Base-by-base conservation (phyloP, 2,888 invertebrate species). In the Tetropium fuscum region DNA sequence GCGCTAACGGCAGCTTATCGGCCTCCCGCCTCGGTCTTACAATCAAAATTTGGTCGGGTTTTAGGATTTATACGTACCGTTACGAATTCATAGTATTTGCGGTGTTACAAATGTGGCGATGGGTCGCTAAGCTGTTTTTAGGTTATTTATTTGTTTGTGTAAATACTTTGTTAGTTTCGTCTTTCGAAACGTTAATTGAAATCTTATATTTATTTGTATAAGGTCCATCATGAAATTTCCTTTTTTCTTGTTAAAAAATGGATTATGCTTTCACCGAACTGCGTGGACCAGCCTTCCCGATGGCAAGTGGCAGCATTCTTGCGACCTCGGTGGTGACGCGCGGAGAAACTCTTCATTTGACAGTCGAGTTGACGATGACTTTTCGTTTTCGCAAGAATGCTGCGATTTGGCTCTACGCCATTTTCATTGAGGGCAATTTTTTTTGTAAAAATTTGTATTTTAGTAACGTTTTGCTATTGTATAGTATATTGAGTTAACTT, bases 401-500 rank as follows among this genome's bases (percentile, higher is more conserved):
- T n/a, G n/a, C n/a, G n/a, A n/a, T n/a, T n/a, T n/a, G n/a, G n/a
- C n/a, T n/a, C n/a, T n/a, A n/a, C n/a, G n/a, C n/a, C n/a, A n/a
- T n/a, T n/a, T n/a, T n/a, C n/a, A n/a, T n/a, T n/a, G n/a, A n/a
- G n/a, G n/a, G n/a, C n/a, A n/a, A n/a, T n/a, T 36, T 51, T 32
- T 11, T 51, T 59, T 64, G 64, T 64, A 64, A 59, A 64, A 64
- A 64, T 58, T 58, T 63, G 60, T 69, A 64, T 60, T 60, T 60
- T 58, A 63, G 62, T 56, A 61, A 45, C 55, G 44, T 51, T 62
- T 55, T 53, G 45, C 54, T 60, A 62, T 66, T 68, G 59, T 63
- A 63, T 55, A 63, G 54, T 60, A 64, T 60, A 44, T 25, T 44
- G 57, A 60, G 54, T 60, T 51, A 53, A 58, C 41, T 55, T 47